A percentile compares a stretch with the other conserved stretches of the same genome.
Evolutionary conservation across 2,888 invertebrate species (phyloP).

Genomic region (Mesopsocus fuscifrons): DNA sequence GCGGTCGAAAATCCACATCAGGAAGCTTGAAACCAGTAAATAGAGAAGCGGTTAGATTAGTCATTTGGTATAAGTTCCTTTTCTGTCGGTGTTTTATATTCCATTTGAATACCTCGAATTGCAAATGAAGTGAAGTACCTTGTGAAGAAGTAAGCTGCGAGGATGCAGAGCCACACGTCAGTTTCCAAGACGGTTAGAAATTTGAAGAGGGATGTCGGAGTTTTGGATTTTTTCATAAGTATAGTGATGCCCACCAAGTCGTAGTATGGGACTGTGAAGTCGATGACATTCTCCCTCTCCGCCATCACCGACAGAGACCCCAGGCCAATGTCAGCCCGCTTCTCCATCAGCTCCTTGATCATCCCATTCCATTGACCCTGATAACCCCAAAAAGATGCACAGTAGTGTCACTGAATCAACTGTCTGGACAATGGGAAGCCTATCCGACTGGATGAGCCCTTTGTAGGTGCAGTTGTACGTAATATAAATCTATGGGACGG

Average conservation of each 20-base stretch:
- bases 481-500: too few relatives aligned
- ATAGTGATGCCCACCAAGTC: conserved; percentile 95
- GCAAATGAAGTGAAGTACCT: too few relatives aligned
- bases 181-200: conserved; percentile 90
- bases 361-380: conserved; percentile 71
- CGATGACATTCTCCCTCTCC: conserved; percentile 88
- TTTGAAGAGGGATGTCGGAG: conserved; percentile 85
- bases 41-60: too few relatives aligned
- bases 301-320: conserved; percentile 95
- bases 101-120: too few relatives aligned
- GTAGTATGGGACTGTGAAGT: conserved; percentile 96
- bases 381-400: too few relatives aligned
- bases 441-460: too few relatives aligned
- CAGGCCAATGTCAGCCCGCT: conserved; percentile 81
- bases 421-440: too few relatives aligned
- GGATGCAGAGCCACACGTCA: conserved; percentile 91
- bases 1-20: conserved; percentile 93
- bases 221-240: conserved; percentile 77
- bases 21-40: conserved; percentile 48
- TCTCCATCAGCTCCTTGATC: conserved; percentile 60
- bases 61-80: not conserved
- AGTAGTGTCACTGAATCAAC: too few relatives aligned
- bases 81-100: too few relatives aligned
- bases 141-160: conserved; percentile 88
- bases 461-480: too few relatives aligned